These are phyloP conservation scores for Epizoanthus illoricatus DNA, from an alignment of 92 coral and sea anemone genomes.

Conservation along the genomic window DNA sequence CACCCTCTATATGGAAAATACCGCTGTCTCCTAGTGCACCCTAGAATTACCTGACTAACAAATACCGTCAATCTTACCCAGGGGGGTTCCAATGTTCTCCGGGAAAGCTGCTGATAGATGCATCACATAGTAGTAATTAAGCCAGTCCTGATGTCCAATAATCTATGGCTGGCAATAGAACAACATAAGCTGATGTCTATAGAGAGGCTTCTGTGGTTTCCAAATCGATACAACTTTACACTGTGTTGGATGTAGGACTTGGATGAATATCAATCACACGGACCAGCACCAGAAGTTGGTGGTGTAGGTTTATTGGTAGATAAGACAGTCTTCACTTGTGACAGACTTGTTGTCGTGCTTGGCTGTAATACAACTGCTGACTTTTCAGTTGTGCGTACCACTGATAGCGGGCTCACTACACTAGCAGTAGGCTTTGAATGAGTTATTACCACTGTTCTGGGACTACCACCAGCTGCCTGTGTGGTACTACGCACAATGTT, in stretches of 20 bases:
- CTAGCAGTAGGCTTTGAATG: neutral
- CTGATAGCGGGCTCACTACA: slow-evolving; percentile 11
- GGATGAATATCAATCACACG: neutral
- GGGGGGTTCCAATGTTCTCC: too few species aligned
- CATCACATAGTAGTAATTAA: too few species aligned
- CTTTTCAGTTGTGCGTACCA: neutral
- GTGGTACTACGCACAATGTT: neutral
- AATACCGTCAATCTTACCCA: too few species aligned
- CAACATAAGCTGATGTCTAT: too few species aligned
- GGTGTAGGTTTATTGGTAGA: neutral
- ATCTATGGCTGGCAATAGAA: too few species aligned
- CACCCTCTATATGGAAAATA: too few species aligned
- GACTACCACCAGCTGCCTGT: neutral
- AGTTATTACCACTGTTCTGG: neutral
- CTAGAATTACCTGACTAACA: too few species aligned
- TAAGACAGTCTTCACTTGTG: slow-evolving; percentile 16
- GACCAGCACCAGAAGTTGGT: neutral
- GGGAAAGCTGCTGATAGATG: too few species aligned
- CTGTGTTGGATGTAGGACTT: neutral
- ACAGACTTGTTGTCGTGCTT: slow-evolving; percentile 8
- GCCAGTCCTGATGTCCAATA: too few species aligned
- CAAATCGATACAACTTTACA: neutral
- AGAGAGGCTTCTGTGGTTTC: too few species aligned
- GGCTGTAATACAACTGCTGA: slow-evolving; percentile 17
- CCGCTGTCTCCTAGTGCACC: too few species aligned